Conservation (phyloP, 2,113 vertebrate species). For the Chaenocephalus aceratus region DNA sequence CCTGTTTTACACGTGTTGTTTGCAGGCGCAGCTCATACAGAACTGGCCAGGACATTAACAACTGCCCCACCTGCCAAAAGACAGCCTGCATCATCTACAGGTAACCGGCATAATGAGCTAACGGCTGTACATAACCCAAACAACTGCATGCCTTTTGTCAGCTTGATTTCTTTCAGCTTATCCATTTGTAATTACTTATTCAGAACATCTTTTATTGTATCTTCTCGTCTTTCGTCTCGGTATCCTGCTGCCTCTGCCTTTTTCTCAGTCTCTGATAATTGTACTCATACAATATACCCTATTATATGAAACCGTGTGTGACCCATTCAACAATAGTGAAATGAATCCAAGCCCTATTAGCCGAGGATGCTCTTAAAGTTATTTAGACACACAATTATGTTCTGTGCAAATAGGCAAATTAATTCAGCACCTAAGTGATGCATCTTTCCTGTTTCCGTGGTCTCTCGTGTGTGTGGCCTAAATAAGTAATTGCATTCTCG, state of each 20-base stretch:
- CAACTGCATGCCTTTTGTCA: not conserved
- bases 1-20: slow-evolving; percentile 62
- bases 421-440: slow-evolving; percentile 49
- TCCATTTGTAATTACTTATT: slow-evolving; percentile 27
- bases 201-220: slow-evolving; percentile 16
- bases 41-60: slow-evolving; percentile 98
- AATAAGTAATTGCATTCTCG: slow-evolving; percentile 57
- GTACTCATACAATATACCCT: slow-evolving; percentile 6
- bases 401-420: slow-evolving; percentile 40
- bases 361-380: slow-evolving; percentile 5
- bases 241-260: slow-evolving; percentile 38
- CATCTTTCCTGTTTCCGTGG: slow-evolving; percentile 15
- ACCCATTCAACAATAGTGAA: slow-evolving; percentile 32
- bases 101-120: slow-evolving; percentile 80
- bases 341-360: slow-evolving; percentile 11
- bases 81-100: slow-evolving; percentile 99
- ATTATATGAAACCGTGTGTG: slow-evolving; percentile 14
- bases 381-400: slow-evolving; percentile 33
- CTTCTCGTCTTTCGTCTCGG: slow-evolving; percentile 16
- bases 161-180: not conserved
- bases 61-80: slow-evolving; percentile 97
- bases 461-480: slow-evolving; percentile 53
- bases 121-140: slow-evolving; percentile 44
- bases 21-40: slow-evolving; percentile 95
- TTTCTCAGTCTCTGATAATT: slow-evolving; percentile 34